Evolutionary conservation across 2,888 invertebrate species (phyloP).

Genomic region (Synergus itoensis): DNA sequence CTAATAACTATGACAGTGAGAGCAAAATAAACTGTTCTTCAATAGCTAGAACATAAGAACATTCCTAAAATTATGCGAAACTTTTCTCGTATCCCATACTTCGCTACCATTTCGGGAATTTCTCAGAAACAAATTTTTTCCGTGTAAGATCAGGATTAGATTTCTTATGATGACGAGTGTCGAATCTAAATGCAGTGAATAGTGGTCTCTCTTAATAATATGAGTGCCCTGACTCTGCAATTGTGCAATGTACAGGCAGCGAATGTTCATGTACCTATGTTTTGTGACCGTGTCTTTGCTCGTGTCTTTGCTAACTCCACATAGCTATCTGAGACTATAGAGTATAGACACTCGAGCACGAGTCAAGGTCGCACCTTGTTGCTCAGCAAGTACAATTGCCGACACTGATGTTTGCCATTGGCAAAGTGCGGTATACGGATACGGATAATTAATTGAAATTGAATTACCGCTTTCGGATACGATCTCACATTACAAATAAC

Average conservation of each 20-base stretch:
- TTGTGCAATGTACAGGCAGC: not conserved
- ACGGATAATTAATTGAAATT: conserved; percentile 32
- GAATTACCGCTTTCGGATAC: conserved; percentile 12
- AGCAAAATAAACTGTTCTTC: too few species aligned
- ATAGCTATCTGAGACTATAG: not conserved
- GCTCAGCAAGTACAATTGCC: conserved; percentile 38
- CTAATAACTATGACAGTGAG: too few species aligned
- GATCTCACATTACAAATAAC: conserved; percentile 4
- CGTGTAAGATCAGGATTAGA: conserved; percentile 46
- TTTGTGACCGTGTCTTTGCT: not conserved
- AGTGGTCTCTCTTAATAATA: too few species aligned
- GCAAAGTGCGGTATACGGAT: conserved; percentile 26
- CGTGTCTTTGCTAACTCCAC: conserved; percentile 10
- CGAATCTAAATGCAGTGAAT: not conserved
- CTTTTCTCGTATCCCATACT: too few species aligned
- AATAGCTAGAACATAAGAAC: too few species aligned
- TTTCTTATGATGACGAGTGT: conserved; percentile 42
- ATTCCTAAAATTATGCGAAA: too few species aligned
- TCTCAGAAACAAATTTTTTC: too few species aligned
- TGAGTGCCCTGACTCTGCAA: too few species aligned
- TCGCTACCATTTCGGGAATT: too few species aligned
- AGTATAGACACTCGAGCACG: conserved; percentile 36
- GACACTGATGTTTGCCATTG: conserved; percentile 23
- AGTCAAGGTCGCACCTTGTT: conserved; percentile 42
- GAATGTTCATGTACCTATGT: not conserved